These are phyloP conservation scores for Melanostoma mellinum DNA, from an alignment of 2,888 invertebrate species.

Conservation along the genomic window DNA sequence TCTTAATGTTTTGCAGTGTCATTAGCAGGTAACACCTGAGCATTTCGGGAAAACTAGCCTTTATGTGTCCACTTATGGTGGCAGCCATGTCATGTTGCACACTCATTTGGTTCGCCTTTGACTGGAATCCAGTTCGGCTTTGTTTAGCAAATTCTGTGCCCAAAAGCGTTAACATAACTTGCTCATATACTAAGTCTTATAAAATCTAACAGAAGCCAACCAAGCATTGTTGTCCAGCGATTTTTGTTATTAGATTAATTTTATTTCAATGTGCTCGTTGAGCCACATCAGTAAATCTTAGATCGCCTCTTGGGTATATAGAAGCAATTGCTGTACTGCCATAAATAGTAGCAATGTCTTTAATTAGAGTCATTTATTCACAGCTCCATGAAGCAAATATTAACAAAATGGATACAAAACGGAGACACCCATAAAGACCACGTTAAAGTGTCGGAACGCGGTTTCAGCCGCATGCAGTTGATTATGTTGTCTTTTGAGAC, in stretches of 20 bases:
- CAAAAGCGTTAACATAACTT: conserved; percentile 51
- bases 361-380: conserved; percentile 71
- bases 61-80: conserved; percentile 53
- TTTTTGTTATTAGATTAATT: conserved; percentile 65
- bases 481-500: conserved; percentile 63
- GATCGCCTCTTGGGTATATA: conserved; percentile 64
- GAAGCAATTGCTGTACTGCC: conserved; percentile 51
- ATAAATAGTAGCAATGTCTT: conserved; percentile 63
- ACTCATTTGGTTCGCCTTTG: conserved; percentile 62
- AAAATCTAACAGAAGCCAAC: conserved; percentile 49
- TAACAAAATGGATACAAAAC: conserved; percentile 37
- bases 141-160: conserved; percentile 52
- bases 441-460: conserved; percentile 1
- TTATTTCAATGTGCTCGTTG: conserved; percentile 60
- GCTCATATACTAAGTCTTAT: conserved; percentile 46
- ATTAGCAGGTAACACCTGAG: conserved; percentile 68
- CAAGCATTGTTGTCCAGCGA: conserved; percentile 31
- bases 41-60: conserved; percentile 63
- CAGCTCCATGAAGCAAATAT: conserved; percentile 61
- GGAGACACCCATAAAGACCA: conserved; percentile 45
- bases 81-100: conserved; percentile 59
- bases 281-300: conserved; percentile 52
- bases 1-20: conserved; percentile 16
- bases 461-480: conserved; percentile 40
- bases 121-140: conserved; percentile 52